Evolutionary conservation across 2,888 invertebrate genomes (phyloP).

Genomic region (Protophormia terraenovae): DNA sequence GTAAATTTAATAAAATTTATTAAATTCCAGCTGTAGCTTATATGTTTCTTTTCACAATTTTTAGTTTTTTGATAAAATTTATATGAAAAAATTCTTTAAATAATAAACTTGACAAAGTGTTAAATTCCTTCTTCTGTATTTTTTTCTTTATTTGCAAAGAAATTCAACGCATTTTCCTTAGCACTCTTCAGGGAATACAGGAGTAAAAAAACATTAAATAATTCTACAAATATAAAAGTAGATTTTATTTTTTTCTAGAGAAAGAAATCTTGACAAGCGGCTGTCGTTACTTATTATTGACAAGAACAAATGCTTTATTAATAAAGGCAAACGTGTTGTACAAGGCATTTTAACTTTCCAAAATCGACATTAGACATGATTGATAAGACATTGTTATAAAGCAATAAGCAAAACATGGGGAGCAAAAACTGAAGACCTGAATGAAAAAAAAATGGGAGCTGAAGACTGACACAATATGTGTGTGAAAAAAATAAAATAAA

Average conservation of each 20-base stretch:
- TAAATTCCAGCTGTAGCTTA: no score
- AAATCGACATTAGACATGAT: conserved; percentile 66
- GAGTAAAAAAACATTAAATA: conserved; percentile 25
- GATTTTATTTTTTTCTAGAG: neutral
- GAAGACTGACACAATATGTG: no score
- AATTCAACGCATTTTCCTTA: neutral
- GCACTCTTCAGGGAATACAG: conserved; percentile 20
- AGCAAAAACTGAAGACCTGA: neutral
- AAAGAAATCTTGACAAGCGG: conserved; percentile 64
- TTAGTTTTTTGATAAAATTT: no score
- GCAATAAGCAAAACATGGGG: conserved; percentile 1
- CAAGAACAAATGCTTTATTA: conserved; percentile 69
- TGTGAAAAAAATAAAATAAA: neutral
- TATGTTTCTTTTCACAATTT: no score
- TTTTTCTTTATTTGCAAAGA: neutral
- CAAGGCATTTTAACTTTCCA: conserved; percentile 58
- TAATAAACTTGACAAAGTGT: conserved; percentile 61
- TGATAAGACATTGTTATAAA: conserved; percentile 63
- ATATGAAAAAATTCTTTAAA: conserved; percentile 38
- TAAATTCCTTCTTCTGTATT: conserved; percentile 6
- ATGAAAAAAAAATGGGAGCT: neutral
- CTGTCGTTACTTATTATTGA: conserved; percentile 68
- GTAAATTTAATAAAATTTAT: no score
- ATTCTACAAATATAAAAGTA: neutral
- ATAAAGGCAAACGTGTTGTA: conserved; percentile 67